Base-by-base conservation (phyloP, 2,888 invertebrate species). In the Panzeria rudis region DNA sequence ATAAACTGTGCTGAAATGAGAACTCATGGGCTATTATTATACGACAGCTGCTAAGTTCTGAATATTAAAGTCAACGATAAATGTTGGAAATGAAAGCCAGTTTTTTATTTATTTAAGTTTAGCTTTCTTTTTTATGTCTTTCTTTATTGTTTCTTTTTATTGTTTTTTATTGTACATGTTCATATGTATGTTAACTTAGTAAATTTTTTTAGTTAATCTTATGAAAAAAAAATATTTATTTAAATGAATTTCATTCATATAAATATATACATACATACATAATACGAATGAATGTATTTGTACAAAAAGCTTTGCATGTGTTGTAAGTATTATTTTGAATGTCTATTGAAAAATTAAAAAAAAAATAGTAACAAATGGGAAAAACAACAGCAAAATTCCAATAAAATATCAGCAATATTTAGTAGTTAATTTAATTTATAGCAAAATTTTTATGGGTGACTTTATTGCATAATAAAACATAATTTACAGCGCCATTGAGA, bases 401-500 rank as follows among this genome's bases (percentile, higher is more conserved):
- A 80, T 86, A 85, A 86, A 86, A 92, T 82, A 84, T 92, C 91
- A 92, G 91, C 91, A 92, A 92, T 91, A 91, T 84, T 91, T 89
- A 91, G 92, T 91, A 92, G 92, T 92, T 92, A 92, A 92, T 92
- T 92, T 92, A 92, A 92, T 92, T 92, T 92, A 92, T 92, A 92
- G 91, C 92, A 90, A 91, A 91, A 91, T 92, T 92, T 92, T 92
- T 92, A 92, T 92, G 92, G 92, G 90, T 91, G 92, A 92, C 92
- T 92, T 92, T 92, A 92, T 92, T 92, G 92, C 92, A 92, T 92
- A 92, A 91, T 92, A 92, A 92, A 92, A 92, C 91, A 92, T 92
- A 92, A 92, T 92, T 92, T 92, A 92, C 91, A 90, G 91, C 92
- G 90, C 90, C 90, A 90, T 91, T 89, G 91, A 91, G 91, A 91